These are phyloP conservation scores for Diorhabda sublineata DNA, from an alignment of 1,140 invertebrate genomes.

Conservation along the genomic window DNA sequence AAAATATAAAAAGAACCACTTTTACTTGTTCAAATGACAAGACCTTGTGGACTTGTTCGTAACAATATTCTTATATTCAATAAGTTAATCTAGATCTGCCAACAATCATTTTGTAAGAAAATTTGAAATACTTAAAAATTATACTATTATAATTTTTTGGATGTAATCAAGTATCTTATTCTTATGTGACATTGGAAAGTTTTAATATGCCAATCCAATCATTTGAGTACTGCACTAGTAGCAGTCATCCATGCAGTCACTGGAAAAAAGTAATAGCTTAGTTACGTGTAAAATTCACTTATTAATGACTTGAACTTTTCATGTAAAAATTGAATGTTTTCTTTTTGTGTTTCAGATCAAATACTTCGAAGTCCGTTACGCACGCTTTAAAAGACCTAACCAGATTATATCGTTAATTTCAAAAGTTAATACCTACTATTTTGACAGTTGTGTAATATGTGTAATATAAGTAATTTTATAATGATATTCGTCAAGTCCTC, in stretches of 20 bases:
- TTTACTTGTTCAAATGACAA: background rate
- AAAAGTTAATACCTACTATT: slow-evolving; percentile 7
- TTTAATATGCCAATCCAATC: too few relatives aligned
- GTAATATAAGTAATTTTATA: slow-evolving; percentile 22
- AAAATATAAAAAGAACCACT: too few relatives aligned
- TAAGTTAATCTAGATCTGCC: too few relatives aligned
- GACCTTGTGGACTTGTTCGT: slow-evolving; percentile 11
- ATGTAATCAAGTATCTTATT: too few relatives aligned
- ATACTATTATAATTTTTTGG: too few relatives aligned
- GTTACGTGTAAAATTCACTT: too few relatives aligned
- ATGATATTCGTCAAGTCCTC: background rate
- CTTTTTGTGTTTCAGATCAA: slow-evolving; percentile 57
- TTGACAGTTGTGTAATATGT: slow-evolving; percentile 8
- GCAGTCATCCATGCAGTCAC: too few relatives aligned
- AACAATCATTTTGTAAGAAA: background rate
- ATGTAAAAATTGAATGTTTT: background rate
- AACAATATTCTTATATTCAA: background rate
- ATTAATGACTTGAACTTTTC: too few relatives aligned
- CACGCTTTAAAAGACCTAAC: slow-evolving; percentile 70
- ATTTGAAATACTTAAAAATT: too few relatives aligned
- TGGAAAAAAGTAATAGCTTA: too few relatives aligned
- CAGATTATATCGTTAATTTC: slow-evolving; percentile 64
- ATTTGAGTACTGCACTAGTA: too few relatives aligned
- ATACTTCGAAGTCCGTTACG: slow-evolving; percentile 65
- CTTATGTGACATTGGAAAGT: too few relatives aligned